Evolutionary conservation across 1,140 invertebrate species (phyloP).

Genomic region (Triops longicaudatus): DNA sequence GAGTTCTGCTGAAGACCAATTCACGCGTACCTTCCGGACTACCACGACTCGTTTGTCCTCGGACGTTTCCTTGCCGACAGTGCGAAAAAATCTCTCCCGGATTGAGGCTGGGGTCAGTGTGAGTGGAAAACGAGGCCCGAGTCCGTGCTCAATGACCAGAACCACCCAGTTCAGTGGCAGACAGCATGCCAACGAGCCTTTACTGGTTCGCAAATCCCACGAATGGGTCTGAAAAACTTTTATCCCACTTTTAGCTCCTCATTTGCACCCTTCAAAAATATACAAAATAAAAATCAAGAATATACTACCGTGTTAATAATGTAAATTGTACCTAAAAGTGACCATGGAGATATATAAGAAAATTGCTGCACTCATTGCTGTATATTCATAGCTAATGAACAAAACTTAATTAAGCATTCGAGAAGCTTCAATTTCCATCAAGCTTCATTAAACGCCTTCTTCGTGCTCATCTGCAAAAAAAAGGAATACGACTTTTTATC

Average conservation of each 20-base stretch:
- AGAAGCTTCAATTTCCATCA: no score
- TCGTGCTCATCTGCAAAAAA: no score
- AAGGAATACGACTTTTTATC: no score
- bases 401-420: no score
- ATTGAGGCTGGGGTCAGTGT: not conserved
- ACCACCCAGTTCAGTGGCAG: not conserved
- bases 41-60: conserved; percentile 14
- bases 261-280: no score
- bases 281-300: no score
- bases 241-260: not conserved
- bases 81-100: conserved; percentile 1
- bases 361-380: no score
- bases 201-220: not conserved
- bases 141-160: conserved; percentile 9
- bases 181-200: not conserved
- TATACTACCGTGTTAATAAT: no score
- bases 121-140: not conserved
- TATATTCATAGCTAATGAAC: no score
- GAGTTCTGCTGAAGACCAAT: not conserved
- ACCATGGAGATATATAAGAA: no score
- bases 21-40: conserved; percentile 1
- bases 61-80: not conserved
- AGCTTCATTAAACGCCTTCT: no score
- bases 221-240: not conserved
- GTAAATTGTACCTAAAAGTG: no score